Conservation (phyloP, 2,888 invertebrate species). For the Abrostola triplasia region DNA sequence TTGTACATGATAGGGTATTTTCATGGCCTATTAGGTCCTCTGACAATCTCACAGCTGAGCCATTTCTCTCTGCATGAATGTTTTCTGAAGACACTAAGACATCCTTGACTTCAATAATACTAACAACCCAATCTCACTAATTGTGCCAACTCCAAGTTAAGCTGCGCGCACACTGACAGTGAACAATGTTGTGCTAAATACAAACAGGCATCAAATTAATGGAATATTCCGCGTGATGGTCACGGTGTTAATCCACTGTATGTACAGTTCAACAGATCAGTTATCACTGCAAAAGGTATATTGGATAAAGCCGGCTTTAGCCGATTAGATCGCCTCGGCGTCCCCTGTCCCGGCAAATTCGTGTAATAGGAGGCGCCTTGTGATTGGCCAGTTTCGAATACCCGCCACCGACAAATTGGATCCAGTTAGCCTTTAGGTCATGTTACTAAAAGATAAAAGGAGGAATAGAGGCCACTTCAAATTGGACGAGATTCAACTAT, state of each 20-base stretch:
- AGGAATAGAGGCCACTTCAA: conserved; percentile 46
- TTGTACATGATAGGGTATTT: no score
- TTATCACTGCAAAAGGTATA: conserved; percentile 77
- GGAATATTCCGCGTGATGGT: conserved; percentile 46
- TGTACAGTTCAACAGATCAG: conserved; percentile 66
- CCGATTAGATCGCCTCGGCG: conserved; percentile 76
- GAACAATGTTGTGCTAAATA: conserved; percentile 5
- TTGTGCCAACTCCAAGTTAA: conserved; percentile 4
- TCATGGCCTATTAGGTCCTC: no score
- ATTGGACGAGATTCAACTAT: conserved; percentile 51
- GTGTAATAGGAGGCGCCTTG: conserved; percentile 75
- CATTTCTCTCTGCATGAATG: background rate
- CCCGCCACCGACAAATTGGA: conserved; percentile 82
- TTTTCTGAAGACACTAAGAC: conserved; percentile 15
- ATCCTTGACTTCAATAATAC: conserved; percentile 2
- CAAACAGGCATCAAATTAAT: conserved; percentile 33
- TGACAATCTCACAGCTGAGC: no score
- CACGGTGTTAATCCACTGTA: conserved; percentile 46
- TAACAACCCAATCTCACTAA: conserved; percentile 14
- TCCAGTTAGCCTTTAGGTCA: conserved; percentile 76
- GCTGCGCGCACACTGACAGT: background rate
- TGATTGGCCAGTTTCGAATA: conserved; percentile 83
- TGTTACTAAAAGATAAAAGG: conserved; percentile 68
- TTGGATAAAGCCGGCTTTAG: conserved; percentile 76
- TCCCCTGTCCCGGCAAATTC: conserved; percentile 69